phyloP scores from a whole-genome alignment of 1,140 invertebrate species.

The Pseudomyrmex dendroicus region DNA sequence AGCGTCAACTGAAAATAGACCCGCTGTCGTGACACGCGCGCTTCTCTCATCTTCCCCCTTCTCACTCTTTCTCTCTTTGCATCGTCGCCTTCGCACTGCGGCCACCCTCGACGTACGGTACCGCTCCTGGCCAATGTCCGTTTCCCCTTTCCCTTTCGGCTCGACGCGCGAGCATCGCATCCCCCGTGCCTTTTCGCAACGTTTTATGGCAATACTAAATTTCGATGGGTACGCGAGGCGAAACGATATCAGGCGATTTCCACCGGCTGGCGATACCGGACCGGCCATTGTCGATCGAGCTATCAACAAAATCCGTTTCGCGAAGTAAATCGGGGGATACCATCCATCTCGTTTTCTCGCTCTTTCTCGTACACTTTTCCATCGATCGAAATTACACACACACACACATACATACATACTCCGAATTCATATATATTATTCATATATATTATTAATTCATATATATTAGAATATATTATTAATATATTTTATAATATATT shows the following conservation, averaged over 20 bases:
- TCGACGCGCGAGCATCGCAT: conserved; percentile 11
- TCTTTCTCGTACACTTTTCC: not conserved
- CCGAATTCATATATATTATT: too few species aligned
- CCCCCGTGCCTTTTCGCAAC: not conserved
- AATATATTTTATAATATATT: too few species aligned
- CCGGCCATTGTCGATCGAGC: conserved; percentile 8
- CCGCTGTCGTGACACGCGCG: conserved; percentile 46
- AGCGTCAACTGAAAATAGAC: conserved; percentile 72
- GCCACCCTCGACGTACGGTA: conserved; percentile 9
- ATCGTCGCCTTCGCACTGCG: conserved; percentile 51
- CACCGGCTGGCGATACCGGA: conserved; percentile 7
- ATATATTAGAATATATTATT: too few species aligned
- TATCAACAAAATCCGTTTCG: conserved; percentile 38
- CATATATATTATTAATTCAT: too few species aligned
- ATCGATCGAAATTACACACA: not conserved
- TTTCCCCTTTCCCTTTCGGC: conserved; percentile 20
- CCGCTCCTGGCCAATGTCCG: conserved; percentile 11
- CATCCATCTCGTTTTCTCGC: conserved; percentile 17
- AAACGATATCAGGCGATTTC: conserved; percentile 59
- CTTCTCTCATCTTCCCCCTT: conserved; percentile 30
- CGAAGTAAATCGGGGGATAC: conserved; percentile 36
- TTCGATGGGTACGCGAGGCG: conserved; percentile 58
- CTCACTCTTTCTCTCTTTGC: conserved; percentile 8
- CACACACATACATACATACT: too few species aligned
- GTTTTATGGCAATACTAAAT: conserved; percentile 72